Evolutionary conservation across 2,888 invertebrate species (phyloP).

Genomic region (Nephrotoma guestfalica): DNA sequence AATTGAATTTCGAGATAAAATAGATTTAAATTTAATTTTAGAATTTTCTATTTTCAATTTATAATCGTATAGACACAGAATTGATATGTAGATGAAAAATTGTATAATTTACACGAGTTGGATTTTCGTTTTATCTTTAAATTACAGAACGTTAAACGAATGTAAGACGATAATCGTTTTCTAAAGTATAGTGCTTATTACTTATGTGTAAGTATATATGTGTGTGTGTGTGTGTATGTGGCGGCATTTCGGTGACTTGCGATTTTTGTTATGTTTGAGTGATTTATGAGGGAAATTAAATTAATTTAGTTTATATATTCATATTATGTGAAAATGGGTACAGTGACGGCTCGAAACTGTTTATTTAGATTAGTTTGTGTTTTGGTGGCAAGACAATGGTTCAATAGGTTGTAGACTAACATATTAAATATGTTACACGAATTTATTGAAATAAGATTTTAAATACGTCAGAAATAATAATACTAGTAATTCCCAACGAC

Average conservation of each 20-base stretch:
- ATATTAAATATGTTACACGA: too few relatives aligned
- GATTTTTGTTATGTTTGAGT: neutral
- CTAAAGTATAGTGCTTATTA: neutral
- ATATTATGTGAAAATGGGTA: too few relatives aligned
- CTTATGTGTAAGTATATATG: too few relatives aligned
- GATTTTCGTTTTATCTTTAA: neutral
- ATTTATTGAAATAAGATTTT: too few relatives aligned
- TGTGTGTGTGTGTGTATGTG: too few relatives aligned
- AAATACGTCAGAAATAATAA: too few relatives aligned
- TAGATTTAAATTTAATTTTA: neutral
- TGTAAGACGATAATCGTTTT: neutral
- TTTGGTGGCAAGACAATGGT: too few relatives aligned
- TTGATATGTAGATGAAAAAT: neutral
- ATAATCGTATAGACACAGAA: neutral
- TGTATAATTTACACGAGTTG: neutral
- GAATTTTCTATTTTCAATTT: neutral
- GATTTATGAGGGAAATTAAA: neutral
- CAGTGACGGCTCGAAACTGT: too few relatives aligned
- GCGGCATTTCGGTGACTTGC: neutral
- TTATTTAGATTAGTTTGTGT: too few relatives aligned
- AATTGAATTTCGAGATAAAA: neutral
- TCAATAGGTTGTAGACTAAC: too few relatives aligned
- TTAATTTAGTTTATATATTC: neutral
- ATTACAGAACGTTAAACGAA: neutral
- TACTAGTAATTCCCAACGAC: too few relatives aligned